Percentiles rank a stretch among this genome's conserved stretches.
Evolutionary conservation across 2,113 vertebrate genomes (phyloP).

Genomic region (Myotis davidii): DNA sequence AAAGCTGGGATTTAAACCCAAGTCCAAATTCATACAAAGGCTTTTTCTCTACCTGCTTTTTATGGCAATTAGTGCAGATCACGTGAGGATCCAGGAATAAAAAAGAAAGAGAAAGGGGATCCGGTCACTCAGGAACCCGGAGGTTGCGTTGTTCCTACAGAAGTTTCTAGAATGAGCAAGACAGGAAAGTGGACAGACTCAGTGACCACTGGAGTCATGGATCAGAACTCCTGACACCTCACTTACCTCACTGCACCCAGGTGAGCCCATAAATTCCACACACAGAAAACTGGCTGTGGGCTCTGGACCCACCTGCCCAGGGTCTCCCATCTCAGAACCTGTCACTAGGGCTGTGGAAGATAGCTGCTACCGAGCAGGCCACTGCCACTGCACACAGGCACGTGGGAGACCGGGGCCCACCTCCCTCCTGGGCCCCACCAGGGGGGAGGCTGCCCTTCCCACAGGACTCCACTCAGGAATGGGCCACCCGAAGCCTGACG

Average conservation of each 20-base stretch:
- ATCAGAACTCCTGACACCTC: not conserved
- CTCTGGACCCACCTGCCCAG: too few species aligned
- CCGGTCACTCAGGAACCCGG: not conserved
- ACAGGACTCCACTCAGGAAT: not conserved
- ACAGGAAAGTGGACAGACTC: not conserved
- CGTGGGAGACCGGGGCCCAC: too few species aligned
- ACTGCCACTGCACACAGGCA: not conserved
- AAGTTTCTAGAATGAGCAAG: not conserved
- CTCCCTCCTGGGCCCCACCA: too few species aligned
- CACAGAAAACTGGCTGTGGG: fast-evolving
- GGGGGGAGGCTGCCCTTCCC: not conserved
- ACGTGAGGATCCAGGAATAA: not conserved
- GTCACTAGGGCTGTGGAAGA: not conserved
- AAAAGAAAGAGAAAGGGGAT: not conserved
- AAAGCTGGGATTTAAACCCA: not conserved
- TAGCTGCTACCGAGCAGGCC: fast-evolving
- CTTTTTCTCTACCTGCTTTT: not conserved
- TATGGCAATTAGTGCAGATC: not conserved
- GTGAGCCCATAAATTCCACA: not conserved
- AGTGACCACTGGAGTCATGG: fast-evolving
- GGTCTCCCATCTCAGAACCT: not conserved
- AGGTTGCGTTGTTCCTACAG: not conserved
- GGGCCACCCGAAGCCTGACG: not conserved
- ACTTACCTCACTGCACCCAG: fast-evolving
- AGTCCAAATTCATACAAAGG: not conserved